A percentile compares a stretch with the other conserved stretches of the same genome.
Conservation (phyloP, 2,888 invertebrate genomes). For the Luperina testacea region DNA sequence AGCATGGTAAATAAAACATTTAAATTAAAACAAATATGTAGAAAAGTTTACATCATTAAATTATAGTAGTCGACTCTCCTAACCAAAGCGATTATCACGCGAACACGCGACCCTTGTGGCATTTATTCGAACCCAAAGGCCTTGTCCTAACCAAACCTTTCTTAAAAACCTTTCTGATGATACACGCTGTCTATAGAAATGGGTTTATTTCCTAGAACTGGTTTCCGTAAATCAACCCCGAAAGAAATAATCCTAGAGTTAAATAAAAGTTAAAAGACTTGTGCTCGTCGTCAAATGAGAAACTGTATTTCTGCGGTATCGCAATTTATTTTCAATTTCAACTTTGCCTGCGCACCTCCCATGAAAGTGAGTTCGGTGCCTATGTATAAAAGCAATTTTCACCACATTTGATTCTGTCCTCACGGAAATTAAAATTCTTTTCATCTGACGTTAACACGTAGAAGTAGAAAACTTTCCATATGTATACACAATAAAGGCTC, state of each 20-base stretch:
- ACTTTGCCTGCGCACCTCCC: background rate
- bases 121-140: background rate
- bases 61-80: background rate
- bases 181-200: background rate
- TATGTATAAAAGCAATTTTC: background rate
- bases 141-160: background rate
- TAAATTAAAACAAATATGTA: background rate
- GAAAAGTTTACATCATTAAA: background rate
- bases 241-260: background rate
- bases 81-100: background rate
- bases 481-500: background rate
- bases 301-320: too few species aligned
- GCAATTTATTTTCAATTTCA: slow-evolving; percentile 1
- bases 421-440: background rate
- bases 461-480: slow-evolving; percentile 2
- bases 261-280: background rate
- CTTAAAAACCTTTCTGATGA: too few species aligned
- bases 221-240: background rate
- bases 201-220: background rate
- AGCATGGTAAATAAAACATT: slow-evolving; percentile 76
- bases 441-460: background rate
- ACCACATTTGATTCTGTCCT: background rate
- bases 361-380: background rate
- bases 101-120: background rate
- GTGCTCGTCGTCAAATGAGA: background rate